Evolutionary conservation across 2,797 vertebrate genomes (phyloP).

Genomic region (Oreochromis grahami): DNA sequence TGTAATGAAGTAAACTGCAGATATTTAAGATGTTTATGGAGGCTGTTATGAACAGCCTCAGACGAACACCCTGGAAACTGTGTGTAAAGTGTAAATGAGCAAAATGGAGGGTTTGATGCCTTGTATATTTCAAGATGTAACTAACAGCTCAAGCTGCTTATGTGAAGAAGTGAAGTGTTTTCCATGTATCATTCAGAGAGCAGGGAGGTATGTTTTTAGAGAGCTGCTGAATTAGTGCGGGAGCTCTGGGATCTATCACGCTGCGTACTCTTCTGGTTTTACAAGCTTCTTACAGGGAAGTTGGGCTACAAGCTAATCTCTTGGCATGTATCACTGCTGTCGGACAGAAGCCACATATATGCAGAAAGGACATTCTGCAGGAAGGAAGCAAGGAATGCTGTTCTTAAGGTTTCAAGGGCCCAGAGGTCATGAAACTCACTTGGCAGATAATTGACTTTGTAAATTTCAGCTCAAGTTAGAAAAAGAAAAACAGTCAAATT

Average conservation of each 20-base stretch:
- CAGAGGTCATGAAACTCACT: conserved; percentile 31
- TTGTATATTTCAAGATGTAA: neutral
- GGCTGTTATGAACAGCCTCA: conserved; percentile 10
- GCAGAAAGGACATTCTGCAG: neutral
- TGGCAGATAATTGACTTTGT: conserved; percentile 15
- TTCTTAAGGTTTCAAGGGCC: conserved; percentile 1
- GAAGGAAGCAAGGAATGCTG: neutral
- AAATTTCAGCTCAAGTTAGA: neutral
- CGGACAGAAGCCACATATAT: conserved; percentile 27
- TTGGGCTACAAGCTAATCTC: conserved; percentile 22
- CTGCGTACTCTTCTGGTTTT: conserved; percentile 22
- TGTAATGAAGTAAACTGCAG: neutral
- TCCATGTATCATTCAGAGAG: neutral
- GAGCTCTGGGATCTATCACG: conserved; percentile 42
- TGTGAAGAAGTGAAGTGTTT: neutral
- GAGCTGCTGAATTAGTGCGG: neutral
- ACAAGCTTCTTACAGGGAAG: conserved; percentile 40
- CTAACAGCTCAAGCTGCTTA: neutral
- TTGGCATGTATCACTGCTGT: conserved; percentile 1
- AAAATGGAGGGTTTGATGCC: neutral
- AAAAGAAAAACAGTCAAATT: neutral
- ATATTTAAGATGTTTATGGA: conserved; percentile 26
- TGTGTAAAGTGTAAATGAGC: neutral
- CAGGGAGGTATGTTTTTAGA: neutral
- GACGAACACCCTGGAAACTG: conserved; percentile 12